Conservation (phyloP, 1,140 invertebrate genomes). For the Drosophila triauraria region DNA sequence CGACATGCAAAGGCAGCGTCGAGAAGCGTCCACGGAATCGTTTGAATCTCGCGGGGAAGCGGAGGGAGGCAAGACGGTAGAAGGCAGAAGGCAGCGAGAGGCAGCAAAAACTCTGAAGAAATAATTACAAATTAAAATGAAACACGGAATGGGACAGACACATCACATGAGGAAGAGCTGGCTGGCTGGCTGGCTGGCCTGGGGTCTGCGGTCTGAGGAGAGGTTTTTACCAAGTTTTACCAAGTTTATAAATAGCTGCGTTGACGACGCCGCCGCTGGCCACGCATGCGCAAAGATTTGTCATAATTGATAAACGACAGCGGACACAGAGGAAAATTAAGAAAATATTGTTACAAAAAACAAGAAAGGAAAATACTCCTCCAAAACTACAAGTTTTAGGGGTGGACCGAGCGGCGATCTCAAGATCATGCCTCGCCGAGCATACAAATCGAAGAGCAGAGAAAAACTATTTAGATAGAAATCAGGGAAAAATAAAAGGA, state of each 20-base stretch:
- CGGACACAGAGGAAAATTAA: slow-evolving; percentile 36
- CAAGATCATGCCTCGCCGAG: slow-evolving; percentile 51
- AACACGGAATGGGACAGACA: slow-evolving; percentile 69
- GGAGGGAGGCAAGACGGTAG: not conserved
- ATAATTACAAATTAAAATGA: slow-evolving; percentile 83
- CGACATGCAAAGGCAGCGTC: slow-evolving; percentile 45
- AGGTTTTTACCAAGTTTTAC: slow-evolving; percentile 58
- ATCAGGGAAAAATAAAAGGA: not conserved
- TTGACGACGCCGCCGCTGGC: slow-evolving; percentile 63
- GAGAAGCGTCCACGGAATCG: slow-evolving; percentile 53
- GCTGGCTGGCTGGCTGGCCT: not conserved
- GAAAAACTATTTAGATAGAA: slow-evolving; percentile 1
- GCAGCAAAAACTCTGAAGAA: slow-evolving; percentile 68
- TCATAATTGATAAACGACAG: slow-evolving; percentile 84
- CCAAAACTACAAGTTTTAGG: slow-evolving; percentile 26
- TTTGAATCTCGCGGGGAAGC: slow-evolving; percentile 55
- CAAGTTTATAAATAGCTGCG: slow-evolving; percentile 77
- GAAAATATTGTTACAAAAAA: slow-evolving; percentile 6
- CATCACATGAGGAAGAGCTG: slow-evolving; percentile 25
- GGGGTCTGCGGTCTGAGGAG: not conserved
- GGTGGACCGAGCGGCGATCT: slow-evolving; percentile 20
- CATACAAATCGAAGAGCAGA: slow-evolving; percentile 63
- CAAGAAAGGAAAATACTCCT: slow-evolving; percentile 16
- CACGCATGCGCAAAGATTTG: slow-evolving; percentile 84
- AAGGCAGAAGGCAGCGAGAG: slow-evolving; percentile 9